Evolutionary conservation across 2,797 vertebrate species (phyloP), one percentile per base, ranked within the genome.

Genomic region (Alectoris magna): DNA sequence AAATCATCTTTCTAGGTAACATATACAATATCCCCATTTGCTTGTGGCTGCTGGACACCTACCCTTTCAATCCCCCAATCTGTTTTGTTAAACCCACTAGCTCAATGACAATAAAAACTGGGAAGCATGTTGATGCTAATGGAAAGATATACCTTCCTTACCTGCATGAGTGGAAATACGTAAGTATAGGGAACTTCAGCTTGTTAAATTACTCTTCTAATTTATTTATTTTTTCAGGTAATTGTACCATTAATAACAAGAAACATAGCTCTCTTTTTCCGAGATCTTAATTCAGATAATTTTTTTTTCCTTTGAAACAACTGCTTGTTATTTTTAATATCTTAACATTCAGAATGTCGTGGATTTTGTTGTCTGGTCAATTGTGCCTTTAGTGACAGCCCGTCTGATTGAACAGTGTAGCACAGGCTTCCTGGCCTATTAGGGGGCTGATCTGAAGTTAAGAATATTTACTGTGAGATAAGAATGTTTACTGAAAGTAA

Each of bases 41-140:
- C 95, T 97, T 99, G 73, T 99, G 99, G 99, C 97, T 99, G 87
- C 97, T 99, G 97, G 99, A 99, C 97, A 99, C 99, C 9, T 99
- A 99, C 94, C 99, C 99, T 53, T 99, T 98, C 98, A 99, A 99
- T 84, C 99, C 99, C 21, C 99, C 99, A 24, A 99, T 99, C 96
- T 99, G 99, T 98, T 99, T 99, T 97, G 99, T 99, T 90, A 99
- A 99, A 97, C 99, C 99, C 87, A 99, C 99, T 92, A 99, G 98
- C 91, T 98, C 99, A 64, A 99, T 99, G 99, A 99, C 99, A 97
- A 99, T 99, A 96, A 99, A 99, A 98, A 99, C 99, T 63, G 99
- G 99, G 88, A 99, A 99, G 69, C 99, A 99, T 87, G 99, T 99
- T 22, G 99, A 99, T 96, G 99, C 99, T 87, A 99, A 99, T 58